Base-by-base conservation (phyloP, 92 coral and sea anemone species). In the Porites rus region DNA sequence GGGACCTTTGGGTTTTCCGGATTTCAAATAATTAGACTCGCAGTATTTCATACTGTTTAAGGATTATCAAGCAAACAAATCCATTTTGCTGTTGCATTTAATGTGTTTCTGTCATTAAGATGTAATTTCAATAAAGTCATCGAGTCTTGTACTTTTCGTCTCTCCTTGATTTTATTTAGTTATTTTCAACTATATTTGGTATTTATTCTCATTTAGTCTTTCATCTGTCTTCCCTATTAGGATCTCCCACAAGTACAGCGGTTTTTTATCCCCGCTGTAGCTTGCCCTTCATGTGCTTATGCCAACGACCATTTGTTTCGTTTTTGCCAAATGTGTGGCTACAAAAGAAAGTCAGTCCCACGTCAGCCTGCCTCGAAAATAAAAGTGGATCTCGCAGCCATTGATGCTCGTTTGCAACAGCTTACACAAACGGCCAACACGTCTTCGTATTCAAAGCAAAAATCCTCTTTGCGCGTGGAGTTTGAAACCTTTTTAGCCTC, bases 251-350 rank as follows among this genome's bases (percentile, higher is more conserved):
- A 69, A 8, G 77, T 69, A 2, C 81, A 91, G 56, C 82, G 84
- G 58, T 52, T 83, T 60, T 91, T 67, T 65, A 69, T 69, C 43
- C 89, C 89, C 7, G 74, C 91, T 14, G 86, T 90, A 22, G 66
- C 61, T 67, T 90, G 93, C 84, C 87, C 91, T 21, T 78, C 86
- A 38, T 87, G 89, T 53, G 69, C 80, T 51, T 78, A 91, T 77
- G 86, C 92, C 82, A 91, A 88, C 65, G 84, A 83, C 87, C 74
- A 91, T 38, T 51, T 51, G 25, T 88, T 91, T 50, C 79, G 84
- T 0, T 87, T 87, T 68, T 88, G 89, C 76, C 92, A 91, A 54
- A 70, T 65, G 84, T 88, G 94, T 78, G 89, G 94, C 65, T 91
- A 88, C 69, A 7, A 54, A 80, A 71, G 89, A 53, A 84, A 78